A percentile compares a stretch with the other conserved stretches of the same genome.
phyloP scores from a whole-genome alignment of 2,888 invertebrate genomes.

The Clepsis dumicolana region DNA sequence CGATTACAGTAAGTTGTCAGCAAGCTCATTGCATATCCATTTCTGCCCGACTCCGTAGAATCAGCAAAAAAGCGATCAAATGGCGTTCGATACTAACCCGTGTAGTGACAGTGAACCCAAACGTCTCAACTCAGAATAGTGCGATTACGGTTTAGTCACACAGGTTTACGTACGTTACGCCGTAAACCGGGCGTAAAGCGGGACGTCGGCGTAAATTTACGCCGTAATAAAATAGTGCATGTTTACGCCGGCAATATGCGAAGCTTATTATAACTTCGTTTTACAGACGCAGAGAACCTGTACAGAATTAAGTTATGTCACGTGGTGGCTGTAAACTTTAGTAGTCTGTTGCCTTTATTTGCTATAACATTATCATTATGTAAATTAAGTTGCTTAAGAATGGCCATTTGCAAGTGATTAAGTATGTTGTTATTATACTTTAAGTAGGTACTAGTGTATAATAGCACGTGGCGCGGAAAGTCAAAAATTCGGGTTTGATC shows the following conservation, averaged over 20 bases:
- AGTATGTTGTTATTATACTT: no score
- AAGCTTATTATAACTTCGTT: constrained; percentile 14
- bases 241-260: constrained; percentile 21
- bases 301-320: neutral
- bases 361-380: neutral
- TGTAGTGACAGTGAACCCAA: neutral
- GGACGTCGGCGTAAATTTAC: constrained; percentile 26
- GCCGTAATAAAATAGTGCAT: constrained; percentile 30
- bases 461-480: no score
- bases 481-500: no score
- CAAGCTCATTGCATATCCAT: no score
- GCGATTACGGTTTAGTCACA: constrained; percentile 13
- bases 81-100: neutral
- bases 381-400: neutral
- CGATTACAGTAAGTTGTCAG: no score
- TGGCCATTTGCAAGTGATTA: neutral
- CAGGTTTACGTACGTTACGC: neutral
- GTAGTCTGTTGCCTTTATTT: neutral
- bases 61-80: no score
- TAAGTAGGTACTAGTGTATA: no score
- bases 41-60: no score
- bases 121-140: constrained; percentile 14
- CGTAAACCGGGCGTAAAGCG: constrained; percentile 25
- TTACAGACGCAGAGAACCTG: neutral
- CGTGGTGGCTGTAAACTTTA: neutral